phyloP scores from a whole-genome alignment of 2,797 vertebrate species.

The Neostethus bicornis region DNA sequence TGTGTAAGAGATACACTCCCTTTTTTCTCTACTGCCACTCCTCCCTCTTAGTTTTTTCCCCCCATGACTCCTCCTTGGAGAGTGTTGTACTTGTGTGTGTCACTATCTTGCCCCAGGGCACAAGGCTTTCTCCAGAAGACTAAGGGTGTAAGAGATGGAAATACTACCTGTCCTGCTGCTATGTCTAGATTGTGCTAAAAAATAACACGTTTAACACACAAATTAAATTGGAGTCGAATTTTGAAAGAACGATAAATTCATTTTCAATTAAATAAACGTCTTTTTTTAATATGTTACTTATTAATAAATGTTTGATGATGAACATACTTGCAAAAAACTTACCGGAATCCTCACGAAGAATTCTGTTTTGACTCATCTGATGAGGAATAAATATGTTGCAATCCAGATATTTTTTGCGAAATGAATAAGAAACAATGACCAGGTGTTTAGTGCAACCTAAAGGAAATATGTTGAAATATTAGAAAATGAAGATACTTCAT shows the following conservation, averaged over 20 bases:
- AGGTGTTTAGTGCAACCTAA: background rate
- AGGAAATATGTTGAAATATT: background rate
- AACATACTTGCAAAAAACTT: background rate
- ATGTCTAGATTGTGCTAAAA: constrained; percentile 69
- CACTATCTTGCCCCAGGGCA: constrained; percentile 46
- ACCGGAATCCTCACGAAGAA: background rate
- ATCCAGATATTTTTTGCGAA: background rate
- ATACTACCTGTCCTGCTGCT: constrained; percentile 68
- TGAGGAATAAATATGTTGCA: background rate
- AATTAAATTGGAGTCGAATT: too few relatives aligned
- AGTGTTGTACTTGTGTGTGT: constrained; percentile 31
- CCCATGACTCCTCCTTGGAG: constrained; percentile 72
- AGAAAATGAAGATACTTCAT: background rate
- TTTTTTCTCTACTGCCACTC: constrained; percentile 57
- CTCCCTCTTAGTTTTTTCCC: constrained; percentile 45
- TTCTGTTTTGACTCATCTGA: background rate
- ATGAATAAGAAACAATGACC: background rate
- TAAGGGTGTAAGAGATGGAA: constrained; percentile 15
- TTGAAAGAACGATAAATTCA: too few relatives aligned
- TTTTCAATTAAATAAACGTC: too few relatives aligned
- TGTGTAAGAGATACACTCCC: constrained; percentile 60
- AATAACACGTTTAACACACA: too few relatives aligned
- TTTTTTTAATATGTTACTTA: too few relatives aligned
- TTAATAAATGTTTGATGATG: too few relatives aligned
- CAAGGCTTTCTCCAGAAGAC: constrained; percentile 49